A percentile compares a stretch with the other conserved stretches of the same genome.
These are phyloP conservation scores for Lithobates sylvaticus DNA, from an alignment of 2,797 vertebrate species.

Conservation along the genomic window DNA sequence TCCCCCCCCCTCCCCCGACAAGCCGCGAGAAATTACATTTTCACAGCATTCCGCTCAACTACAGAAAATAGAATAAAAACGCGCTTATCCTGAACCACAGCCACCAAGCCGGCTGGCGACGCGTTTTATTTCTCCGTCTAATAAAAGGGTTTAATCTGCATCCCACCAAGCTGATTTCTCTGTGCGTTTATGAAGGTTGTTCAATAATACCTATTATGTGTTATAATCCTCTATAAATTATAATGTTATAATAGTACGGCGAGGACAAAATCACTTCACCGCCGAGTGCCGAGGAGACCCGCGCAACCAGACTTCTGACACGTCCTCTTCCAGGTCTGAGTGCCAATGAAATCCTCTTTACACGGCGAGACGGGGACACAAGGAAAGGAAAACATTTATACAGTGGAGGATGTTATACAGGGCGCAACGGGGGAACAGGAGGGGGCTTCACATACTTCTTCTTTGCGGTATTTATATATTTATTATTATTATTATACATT, in stretches of 20 bases:
- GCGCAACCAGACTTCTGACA: too few relatives aligned
- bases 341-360: too few relatives aligned
- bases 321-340: too few relatives aligned
- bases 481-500: too few relatives aligned
- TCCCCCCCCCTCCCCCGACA: slow-evolving; percentile 19
- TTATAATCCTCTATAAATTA: background rate
- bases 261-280: background rate
- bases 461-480: too few relatives aligned
- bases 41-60: slow-evolving; percentile 1
- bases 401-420: too few relatives aligned
- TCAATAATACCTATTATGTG: background rate
- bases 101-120: background rate
- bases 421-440: too few relatives aligned
- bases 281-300: background rate
- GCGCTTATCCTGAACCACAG: background rate
- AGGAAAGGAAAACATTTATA: too few relatives aligned
- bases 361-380: too few relatives aligned
- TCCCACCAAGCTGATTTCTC: background rate
- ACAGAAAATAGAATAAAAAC: slow-evolving; percentile 13
- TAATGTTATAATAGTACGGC: background rate
- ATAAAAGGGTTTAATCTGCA: slow-evolving; percentile 26
- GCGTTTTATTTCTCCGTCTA: background rate
- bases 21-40: slow-evolving; percentile 38
- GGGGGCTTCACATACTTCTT: too few relatives aligned
- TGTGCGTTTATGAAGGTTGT: background rate